phyloP scores from a whole-genome alignment of 2,113 vertebrate genomes.

The Bubo bubo region DNA sequence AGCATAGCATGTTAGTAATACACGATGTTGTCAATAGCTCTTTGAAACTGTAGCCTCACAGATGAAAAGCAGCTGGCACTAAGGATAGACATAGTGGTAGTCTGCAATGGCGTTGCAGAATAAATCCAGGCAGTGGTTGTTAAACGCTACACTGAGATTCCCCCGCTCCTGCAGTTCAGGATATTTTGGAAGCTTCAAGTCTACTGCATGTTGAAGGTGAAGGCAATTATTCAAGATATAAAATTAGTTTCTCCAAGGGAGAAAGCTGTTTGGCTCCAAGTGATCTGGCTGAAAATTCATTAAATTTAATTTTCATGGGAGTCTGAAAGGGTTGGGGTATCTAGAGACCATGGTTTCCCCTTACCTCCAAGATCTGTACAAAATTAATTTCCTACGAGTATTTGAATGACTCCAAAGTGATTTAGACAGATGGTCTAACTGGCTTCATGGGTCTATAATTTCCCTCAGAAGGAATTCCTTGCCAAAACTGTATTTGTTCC shows the following conservation, averaged over 20 bases:
- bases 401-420: slow-evolving; percentile 19
- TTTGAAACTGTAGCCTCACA: slow-evolving; percentile 11
- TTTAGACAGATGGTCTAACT: slow-evolving; percentile 38
- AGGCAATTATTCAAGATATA: background rate
- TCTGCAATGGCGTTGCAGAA: background rate
- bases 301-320: background rate
- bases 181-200: background rate
- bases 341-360: background rate
- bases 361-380: slow-evolving; percentile 6
- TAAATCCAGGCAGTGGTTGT: background rate
- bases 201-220: background rate
- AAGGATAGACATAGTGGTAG: background rate
- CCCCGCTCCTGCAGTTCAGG: background rate
- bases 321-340: background rate
- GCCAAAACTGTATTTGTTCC: slow-evolving; percentile 34
- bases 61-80: background rate
- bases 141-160: background rate
- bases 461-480: slow-evolving; percentile 8
- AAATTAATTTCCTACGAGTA: slow-evolving; percentile 28
- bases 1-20: background rate
- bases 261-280: background rate
- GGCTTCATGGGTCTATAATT: slow-evolving; percentile 23
- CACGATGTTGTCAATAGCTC: background rate
- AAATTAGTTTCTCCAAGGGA: background rate
- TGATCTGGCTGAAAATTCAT: background rate